A percentile compares a stretch with the other conserved stretches of the same genome.
Conservation (phyloP, 2,888 invertebrate species). For the Bursaphelenchus okinawaensis region DNA sequence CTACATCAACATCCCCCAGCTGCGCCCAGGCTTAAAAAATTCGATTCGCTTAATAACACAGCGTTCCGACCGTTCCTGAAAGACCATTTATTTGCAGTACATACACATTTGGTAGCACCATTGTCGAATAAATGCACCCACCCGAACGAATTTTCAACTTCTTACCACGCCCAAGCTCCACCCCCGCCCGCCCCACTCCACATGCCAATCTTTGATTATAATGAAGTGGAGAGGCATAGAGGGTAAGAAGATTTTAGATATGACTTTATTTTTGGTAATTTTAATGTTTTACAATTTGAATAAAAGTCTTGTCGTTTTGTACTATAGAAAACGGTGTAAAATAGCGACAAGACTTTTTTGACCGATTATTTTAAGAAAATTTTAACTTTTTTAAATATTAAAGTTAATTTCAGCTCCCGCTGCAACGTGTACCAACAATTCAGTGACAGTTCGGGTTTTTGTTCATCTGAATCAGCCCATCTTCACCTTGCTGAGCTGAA, state of each 20-base stretch:
- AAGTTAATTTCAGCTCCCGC: background rate
- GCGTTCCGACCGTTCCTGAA: background rate
- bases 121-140: slow-evolving; percentile 8
- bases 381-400: too few species aligned
- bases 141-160: background rate
- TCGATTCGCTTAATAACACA: slow-evolving; percentile 3
- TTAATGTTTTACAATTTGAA: too few species aligned
- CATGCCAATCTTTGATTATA: background rate
- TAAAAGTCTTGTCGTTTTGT: too few species aligned
- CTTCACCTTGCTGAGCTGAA: slow-evolving; percentile 7
- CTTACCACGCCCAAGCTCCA: slow-evolving; percentile 1
- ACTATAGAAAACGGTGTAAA: too few species aligned
- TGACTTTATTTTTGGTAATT: background rate
- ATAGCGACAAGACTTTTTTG: too few species aligned
- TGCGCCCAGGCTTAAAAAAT: background rate
- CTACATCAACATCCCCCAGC: background rate
- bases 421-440: slow-evolving; percentile 7
- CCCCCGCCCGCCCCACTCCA: slow-evolving; percentile 1
- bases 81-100: slow-evolving; percentile 9
- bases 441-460: slow-evolving; percentile 25
- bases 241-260: background rate
- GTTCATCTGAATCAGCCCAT: slow-evolving; percentile 20
- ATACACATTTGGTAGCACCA: slow-evolving; percentile 11
- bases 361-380: too few species aligned
- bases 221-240: background rate